Conservation (phyloP, 2,113 vertebrate genomes). For the Sebastes fasciatus region DNA sequence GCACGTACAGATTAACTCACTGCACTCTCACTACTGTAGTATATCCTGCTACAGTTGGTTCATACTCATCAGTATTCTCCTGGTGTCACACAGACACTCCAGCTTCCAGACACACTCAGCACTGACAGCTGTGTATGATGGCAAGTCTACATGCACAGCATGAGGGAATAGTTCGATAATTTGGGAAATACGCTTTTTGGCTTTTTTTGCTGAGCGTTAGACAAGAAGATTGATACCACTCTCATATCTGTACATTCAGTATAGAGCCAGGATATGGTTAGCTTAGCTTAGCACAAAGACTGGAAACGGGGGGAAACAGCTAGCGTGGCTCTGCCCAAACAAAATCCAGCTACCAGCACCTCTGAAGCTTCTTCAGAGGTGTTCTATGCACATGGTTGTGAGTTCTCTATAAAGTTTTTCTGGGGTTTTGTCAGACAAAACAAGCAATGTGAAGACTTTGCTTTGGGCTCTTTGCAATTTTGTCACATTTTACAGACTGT, state of each 20-base stretch:
- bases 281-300: neutral
- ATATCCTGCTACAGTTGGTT: conserved; percentile 17
- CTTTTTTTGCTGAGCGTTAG: neutral
- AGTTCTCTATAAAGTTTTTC: too few relatives aligned
- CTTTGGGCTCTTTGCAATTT: neutral
- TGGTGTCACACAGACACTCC: conserved; percentile 19
- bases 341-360: neutral
- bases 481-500: neutral
- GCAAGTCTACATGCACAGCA: too few relatives aligned
- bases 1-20: conserved; percentile 6
- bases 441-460: neutral
- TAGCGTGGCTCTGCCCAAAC: neutral
- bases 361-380: neutral
- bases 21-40: neutral
- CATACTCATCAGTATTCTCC: conserved; percentile 49
- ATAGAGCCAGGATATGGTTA: neutral
- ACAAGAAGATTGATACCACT: neutral
- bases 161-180: neutral
- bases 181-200: neutral
- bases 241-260: neutral
- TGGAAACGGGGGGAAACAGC: neutral
- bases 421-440: neutral
- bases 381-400: too few relatives aligned
- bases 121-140: neutral
- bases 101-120: conserved; percentile 6